These are phyloP conservation scores for Drosophila lacicola DNA, from an alignment of 2,888 invertebrate genomes.

Conservation along the genomic window DNA sequence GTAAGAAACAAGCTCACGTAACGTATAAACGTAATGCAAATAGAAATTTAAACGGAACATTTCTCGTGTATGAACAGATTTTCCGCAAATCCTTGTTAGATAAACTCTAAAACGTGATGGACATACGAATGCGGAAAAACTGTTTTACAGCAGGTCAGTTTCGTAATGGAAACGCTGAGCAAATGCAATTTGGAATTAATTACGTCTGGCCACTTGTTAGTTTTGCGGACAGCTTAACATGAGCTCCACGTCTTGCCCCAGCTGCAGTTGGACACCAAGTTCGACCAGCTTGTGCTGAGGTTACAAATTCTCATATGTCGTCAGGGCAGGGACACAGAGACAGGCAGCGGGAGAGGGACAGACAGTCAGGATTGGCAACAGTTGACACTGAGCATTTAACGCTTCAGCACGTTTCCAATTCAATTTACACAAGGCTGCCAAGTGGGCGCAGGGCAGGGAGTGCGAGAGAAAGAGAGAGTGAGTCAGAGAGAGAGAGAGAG, in stretches of 20 bases:
- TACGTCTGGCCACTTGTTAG: conserved; percentile 56
- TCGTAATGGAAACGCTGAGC: conserved; percentile 13
- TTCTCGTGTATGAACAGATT: conserved; percentile 34
- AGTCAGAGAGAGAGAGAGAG: neutral
- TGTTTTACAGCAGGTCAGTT: conserved; percentile 41
- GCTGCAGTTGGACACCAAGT: conserved; percentile 45
- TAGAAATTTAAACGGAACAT: conserved; percentile 8
- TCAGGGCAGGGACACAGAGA: conserved; percentile 11
- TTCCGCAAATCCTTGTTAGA: conserved; percentile 20
- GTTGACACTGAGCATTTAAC: conserved; percentile 85
- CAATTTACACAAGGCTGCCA: conserved; percentile 74
- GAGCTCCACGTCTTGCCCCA: conserved; percentile 8
- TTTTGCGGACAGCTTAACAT: conserved; percentile 38
- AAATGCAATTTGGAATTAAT: conserved; percentile 79
- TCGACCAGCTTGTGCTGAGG: conserved; percentile 82
- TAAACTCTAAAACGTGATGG: conserved; percentile 33
- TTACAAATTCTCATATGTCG: conserved; percentile 83
- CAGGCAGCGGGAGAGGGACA: conserved; percentile 14
- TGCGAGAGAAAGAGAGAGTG: neutral
- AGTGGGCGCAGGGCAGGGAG: conserved; percentile 16
- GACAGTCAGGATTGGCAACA: conserved; percentile 79
- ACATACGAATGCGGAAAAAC: conserved; percentile 29
- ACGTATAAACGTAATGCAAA: conserved; percentile 14
- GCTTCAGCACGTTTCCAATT: conserved; percentile 85
- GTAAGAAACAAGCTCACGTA: neutral